Evolutionary conservation across 2,888 invertebrate species (phyloP), one percentile per base, ranked within the genome.

Genomic region (Drosophila hamatofila): DNA sequence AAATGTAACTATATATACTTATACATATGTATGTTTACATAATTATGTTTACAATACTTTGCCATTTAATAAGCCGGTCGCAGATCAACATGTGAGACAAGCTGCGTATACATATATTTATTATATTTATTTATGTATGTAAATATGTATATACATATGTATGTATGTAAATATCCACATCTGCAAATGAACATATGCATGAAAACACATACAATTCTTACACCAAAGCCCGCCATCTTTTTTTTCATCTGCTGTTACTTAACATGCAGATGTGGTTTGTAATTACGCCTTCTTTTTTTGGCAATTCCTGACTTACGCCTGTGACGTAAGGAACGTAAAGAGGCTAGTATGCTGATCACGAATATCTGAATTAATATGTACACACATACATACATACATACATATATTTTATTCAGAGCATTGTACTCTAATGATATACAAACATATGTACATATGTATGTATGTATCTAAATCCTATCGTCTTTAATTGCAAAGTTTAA

Each of bases 241-340:
- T 35, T 46, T 58, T 58, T 25, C 14, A 25, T 37, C 46, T 18
- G 1, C 25, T 35, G 46, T 46, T 25, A 57, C 30, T 57, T 46
- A 57, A 21, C 33, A 58, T 58, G 46, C 57, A 46, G 18, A 14
- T 37, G 46, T 35, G 42, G 44, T 64, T 51, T n/a, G 14, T 21
- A 60, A 59, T 39, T 59, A 59, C 59, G 59, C 49, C 44, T 30
- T 16, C 35, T 25, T 46, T 49, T 57, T 58, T 58, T 46, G 35
- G 35, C 46, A 46, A 35, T 3, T 25, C 18, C 46, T 16, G 57
- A 46, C 46, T 37, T 35, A 9, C 33, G 46, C 35, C 35, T 46
- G 57, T 46, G 46, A 46, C 57, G 35, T 27, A 25, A 35, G 16
- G 18, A 37, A 6, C 16, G 16, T 16, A 37, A 37, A 37, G 7